These are phyloP conservation scores for Cricetomys ansorgei DNA, from an alignment of 2,113 vertebrate species.

Conservation along the genomic window DNA sequence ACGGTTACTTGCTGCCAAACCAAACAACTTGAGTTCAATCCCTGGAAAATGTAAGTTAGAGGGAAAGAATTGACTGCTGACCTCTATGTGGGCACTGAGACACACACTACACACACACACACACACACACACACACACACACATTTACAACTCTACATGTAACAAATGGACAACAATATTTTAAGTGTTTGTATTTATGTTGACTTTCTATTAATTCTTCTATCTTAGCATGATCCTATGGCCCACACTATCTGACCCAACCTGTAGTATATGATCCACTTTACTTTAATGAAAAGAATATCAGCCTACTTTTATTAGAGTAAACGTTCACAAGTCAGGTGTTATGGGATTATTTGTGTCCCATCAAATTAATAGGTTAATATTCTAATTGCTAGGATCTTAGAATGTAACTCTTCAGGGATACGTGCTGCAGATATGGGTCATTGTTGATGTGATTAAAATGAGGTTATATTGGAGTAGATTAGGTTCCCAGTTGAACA, in stretches of 20 bases:
- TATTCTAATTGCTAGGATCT: not conserved
- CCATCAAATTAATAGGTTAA: not conserved
- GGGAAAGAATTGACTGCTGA: not conserved
- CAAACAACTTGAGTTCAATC: not conserved
- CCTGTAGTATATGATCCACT: not conserved
- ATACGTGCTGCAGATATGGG: not conserved
- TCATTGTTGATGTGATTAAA: not conserved
- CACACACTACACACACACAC: not conserved
- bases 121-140: not conserved
- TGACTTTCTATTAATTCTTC: not conserved
- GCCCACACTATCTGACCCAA: not conserved
- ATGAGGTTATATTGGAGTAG: not conserved
- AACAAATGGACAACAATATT: not conserved
- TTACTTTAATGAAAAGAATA: not conserved
- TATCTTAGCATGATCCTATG: not conserved
- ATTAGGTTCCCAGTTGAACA: not conserved
- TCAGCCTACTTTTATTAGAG: not conserved
- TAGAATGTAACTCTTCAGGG: not conserved
- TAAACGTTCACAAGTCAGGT: not conserved
- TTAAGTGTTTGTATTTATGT: not conserved
- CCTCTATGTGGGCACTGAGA: no score
- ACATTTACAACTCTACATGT: no score
- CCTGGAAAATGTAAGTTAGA: not conserved
- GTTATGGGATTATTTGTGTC: not conserved
- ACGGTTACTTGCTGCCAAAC: not conserved